Conservation (phyloP, 1,140 invertebrate genomes). For the Diabrotica virgifera region DNA sequence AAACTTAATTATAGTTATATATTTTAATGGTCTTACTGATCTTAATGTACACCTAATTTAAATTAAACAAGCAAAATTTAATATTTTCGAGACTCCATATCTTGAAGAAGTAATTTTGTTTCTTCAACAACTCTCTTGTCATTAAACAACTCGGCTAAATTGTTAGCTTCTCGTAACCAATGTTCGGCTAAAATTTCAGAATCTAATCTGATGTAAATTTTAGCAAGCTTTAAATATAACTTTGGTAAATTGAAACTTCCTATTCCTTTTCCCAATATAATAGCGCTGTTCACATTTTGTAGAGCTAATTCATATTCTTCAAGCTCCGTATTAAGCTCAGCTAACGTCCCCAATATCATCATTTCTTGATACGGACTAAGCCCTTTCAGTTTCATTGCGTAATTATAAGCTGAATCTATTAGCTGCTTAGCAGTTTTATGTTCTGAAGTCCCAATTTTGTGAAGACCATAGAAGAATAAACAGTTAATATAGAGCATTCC, state of each 20-base stretch:
- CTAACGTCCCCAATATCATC: slow-evolving; percentile 43
- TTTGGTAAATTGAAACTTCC: slow-evolving; percentile 44
- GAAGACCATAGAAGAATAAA: slow-evolving; percentile 46
- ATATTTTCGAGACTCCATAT: background rate
- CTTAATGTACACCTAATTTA: too few species aligned
- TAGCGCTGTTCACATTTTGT: slow-evolving; percentile 41
- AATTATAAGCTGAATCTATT: slow-evolving; percentile 41
- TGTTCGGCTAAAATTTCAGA: slow-evolving; percentile 33
- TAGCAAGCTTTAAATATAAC: slow-evolving; percentile 43
- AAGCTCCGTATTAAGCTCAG: slow-evolving; percentile 43
- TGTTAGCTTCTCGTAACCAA: slow-evolving; percentile 37
- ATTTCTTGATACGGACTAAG: slow-evolving; percentile 44
- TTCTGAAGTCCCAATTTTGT: slow-evolving; percentile 40
- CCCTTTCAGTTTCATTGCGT: slow-evolving; percentile 42
- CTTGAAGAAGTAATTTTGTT: slow-evolving; percentile 26
- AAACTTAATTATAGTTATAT: too few species aligned
- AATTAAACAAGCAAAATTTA: too few species aligned
- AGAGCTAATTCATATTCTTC: slow-evolving; percentile 40
- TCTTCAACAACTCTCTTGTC: slow-evolving; percentile 34
- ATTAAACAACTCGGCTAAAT: slow-evolving; percentile 39
- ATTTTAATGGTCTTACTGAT: too few species aligned
- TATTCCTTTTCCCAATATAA: slow-evolving; percentile 43
- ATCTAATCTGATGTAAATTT: slow-evolving; percentile 42
- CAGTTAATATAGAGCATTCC: slow-evolving; percentile 44
- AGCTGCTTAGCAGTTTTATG: slow-evolving; percentile 38